Base-by-base conservation (phyloP, 2,888 invertebrate species). In the Phragmatobia fuliginosa region DNA sequence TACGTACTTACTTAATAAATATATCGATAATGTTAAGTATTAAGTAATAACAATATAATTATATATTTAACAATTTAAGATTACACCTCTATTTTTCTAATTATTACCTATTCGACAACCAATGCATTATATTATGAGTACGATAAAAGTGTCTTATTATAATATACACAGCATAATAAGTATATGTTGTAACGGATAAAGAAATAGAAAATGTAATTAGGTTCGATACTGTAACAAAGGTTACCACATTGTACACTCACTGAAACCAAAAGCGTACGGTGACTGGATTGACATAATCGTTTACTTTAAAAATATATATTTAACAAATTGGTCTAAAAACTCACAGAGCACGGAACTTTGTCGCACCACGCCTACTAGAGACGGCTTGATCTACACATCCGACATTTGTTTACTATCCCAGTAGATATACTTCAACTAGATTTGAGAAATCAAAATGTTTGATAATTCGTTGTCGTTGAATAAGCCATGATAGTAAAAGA, bases 61-160 rank as follows among this genome's bases (percentile, higher is more conserved):
- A 73, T 75, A 75, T 70, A 74, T 77, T 62, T 77, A 80, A 80
- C 73, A 72, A 36, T 59, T 66, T 72, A 62, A 68, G 65, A 38
- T 58, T 62, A 62, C 11, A n/a, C 33, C 49, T 60, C 65, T 64
- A 71, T 68, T 75, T 36, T 63, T 70, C 41, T 70, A 8, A 45
- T 25, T 41, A 32, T 36, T 62, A 70, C n/a, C 59, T 65, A 52
- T 67, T 68, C 33, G n/a, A 32, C 33, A 69, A 64, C 28, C 49
- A 33, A 11, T 31, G 31, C 62, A 14, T 33, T 56, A 33, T 33
- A 32, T 6, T 41, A 63, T 49, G 16, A 49, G n/a, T 49, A 63
- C n/a, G 6, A 16, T 49, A 32, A 8, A 33, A 62, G 21, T 62
- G 41, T 41, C 6, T 33, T 63, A 49, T 32, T 31, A 31, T 62